Conservation (phyloP, 2,113 vertebrate genomes). For the Melierax canorus region DNA sequence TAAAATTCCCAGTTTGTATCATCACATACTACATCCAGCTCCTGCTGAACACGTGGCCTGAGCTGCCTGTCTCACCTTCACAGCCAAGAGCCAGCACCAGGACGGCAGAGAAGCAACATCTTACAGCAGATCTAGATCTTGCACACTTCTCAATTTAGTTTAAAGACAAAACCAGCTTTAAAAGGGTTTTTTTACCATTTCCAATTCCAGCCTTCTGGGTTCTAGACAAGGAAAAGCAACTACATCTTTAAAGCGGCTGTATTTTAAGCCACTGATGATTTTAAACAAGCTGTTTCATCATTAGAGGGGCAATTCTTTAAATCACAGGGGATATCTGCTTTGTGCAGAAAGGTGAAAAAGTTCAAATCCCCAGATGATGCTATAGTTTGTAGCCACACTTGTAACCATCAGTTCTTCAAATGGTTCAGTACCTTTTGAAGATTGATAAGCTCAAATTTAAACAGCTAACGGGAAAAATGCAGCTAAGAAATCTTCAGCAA, state of each 20-base stretch:
- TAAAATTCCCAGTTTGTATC: background rate
- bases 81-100: background rate
- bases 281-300: background rate
- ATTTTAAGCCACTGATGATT: background rate
- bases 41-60: background rate
- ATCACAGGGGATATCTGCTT: background rate
- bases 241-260: background rate
- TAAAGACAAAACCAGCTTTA: background rate
- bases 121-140: background rate
- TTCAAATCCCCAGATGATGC: background rate
- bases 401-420: background rate
- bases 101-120: background rate
- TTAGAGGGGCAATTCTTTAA: background rate
- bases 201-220: background rate
- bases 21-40: accelerated
- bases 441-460: background rate
- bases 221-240: background rate
- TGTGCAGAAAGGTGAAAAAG: background rate
- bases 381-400: background rate
- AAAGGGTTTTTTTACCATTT: background rate
- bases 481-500: background rate
- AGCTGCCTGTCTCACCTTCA: background rate
- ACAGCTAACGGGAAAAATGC: background rate
- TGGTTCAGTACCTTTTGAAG: background rate
- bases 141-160: background rate